Conservation (phyloP, 2,888 invertebrate genomes). For the Coremacera marginata region DNA sequence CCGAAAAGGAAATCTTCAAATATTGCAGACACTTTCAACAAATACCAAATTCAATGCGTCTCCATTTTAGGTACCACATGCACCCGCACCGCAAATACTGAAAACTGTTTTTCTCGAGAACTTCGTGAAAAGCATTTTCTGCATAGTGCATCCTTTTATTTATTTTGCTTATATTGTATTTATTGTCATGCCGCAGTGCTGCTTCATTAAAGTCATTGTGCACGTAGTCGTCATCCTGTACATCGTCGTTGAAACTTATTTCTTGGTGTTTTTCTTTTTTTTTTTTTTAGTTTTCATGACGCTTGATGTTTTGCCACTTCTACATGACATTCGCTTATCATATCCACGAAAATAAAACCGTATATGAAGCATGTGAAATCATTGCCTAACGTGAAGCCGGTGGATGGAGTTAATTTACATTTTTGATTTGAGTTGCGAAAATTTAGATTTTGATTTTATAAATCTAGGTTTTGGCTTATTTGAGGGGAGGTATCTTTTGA, state of each 20-base stretch:
- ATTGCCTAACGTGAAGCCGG: no score
- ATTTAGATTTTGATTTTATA: background rate
- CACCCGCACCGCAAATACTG: no score
- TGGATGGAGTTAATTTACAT: background rate
- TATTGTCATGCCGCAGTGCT: background rate
- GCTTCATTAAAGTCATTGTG: background rate
- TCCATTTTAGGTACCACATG: no score
- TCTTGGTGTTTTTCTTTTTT: background rate
- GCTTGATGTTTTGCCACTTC: background rate
- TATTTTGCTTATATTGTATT: background rate
- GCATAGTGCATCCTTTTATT: background rate
- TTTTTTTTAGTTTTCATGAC: background rate
- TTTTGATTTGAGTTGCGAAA: background rate
- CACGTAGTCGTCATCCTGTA: background rate
- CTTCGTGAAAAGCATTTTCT: background rate
- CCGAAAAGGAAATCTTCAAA: no score
- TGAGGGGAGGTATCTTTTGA: no score
- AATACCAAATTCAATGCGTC: no score
- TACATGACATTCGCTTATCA: background rate
- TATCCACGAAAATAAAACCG: background rate
- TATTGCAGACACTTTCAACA: no score
- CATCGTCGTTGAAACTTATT: background rate
- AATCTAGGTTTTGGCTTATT: background rate
- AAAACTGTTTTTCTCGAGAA: background rate
- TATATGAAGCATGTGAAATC: background rate